phyloP scores from a whole-genome alignment of 1,140 invertebrate genomes.

The Delia radicum region DNA sequence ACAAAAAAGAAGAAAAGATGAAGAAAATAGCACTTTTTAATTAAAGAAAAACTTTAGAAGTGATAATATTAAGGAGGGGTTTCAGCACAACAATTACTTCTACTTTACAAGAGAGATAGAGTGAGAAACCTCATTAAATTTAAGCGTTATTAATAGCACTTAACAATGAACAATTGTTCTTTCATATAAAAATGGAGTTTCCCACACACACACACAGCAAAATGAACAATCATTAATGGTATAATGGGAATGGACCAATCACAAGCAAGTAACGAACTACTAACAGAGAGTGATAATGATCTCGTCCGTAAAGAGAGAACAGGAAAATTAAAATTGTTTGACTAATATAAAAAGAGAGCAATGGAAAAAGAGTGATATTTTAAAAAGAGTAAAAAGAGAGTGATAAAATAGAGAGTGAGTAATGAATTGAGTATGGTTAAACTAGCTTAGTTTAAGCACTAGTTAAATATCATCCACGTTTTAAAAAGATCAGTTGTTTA shows the following conservation, averaged over 20 bases:
- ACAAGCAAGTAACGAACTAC: not conserved
- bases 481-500: not conserved
- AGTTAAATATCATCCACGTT: not conserved
- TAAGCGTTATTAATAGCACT: conserved; percentile 43
- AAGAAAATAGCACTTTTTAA: conserved; percentile 55
- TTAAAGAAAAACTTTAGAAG: conserved; percentile 25
- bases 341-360: not conserved
- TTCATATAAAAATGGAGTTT: conserved; percentile 3
- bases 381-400: not conserved
- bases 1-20: conserved; percentile 33
- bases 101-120: conserved; percentile 21
- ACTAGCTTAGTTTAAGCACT: conserved; percentile 2
- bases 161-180: not conserved
- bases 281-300: too few relatives aligned
- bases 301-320: too few relatives aligned
- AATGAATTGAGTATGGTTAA: not conserved
- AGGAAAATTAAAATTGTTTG: not conserved
- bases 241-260: conserved; percentile 9
- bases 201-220: not conserved
- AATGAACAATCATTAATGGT: not conserved
- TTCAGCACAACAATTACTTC: not conserved
- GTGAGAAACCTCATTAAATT: conserved; percentile 54
- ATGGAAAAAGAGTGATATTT: not conserved
- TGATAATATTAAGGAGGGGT: conserved; percentile 24
- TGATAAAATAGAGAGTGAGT: not conserved